Evolutionary conservation across 2,797 vertebrate species (phyloP).

Genomic region (Sebastiscus albofasciatus): DNA sequence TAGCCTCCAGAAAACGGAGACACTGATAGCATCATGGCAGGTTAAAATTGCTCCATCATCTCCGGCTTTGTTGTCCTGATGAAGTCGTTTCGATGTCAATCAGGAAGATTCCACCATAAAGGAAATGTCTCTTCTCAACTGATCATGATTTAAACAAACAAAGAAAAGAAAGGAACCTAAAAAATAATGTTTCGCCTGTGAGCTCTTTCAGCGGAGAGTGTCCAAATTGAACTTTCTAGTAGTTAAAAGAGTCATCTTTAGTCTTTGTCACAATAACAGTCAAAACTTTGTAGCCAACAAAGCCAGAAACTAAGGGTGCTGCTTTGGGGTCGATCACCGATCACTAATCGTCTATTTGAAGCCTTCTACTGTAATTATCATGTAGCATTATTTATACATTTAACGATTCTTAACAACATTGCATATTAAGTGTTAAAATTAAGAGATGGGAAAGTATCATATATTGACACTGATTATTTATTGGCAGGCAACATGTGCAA

Average conservation of each 20-base stretch:
- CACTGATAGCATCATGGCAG: too few species aligned
- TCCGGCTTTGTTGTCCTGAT: not conserved
- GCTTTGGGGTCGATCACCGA: too few species aligned
- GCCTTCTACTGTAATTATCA: too few species aligned
- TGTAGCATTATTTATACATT: too few species aligned
- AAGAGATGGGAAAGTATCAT: too few species aligned
- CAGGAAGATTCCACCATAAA: not conserved
- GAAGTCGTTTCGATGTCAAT: not conserved
- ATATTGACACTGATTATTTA: too few species aligned
- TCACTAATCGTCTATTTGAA: too few species aligned
- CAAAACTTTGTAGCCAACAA: too few species aligned
- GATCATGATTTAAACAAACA: not conserved
- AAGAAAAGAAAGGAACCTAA: not conserved
- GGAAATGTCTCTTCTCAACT: not conserved
- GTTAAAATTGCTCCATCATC: not conserved
- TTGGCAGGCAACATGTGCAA: too few species aligned
- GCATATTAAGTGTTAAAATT: too few species aligned
- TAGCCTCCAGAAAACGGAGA: not conserved
- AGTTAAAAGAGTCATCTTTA: accelerated
- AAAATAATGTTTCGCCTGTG: not conserved
- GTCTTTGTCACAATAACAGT: too few species aligned
- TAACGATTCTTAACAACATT: too few species aligned
- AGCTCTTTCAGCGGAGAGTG: accelerated
- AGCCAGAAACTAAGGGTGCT: accelerated
- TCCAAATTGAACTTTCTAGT: accelerated